A percentile compares a stretch with the other conserved stretches of the same genome.
phyloP scores from a whole-genome alignment of 2,888 invertebrate genomes.

The Trichopria drosophilae region DNA sequence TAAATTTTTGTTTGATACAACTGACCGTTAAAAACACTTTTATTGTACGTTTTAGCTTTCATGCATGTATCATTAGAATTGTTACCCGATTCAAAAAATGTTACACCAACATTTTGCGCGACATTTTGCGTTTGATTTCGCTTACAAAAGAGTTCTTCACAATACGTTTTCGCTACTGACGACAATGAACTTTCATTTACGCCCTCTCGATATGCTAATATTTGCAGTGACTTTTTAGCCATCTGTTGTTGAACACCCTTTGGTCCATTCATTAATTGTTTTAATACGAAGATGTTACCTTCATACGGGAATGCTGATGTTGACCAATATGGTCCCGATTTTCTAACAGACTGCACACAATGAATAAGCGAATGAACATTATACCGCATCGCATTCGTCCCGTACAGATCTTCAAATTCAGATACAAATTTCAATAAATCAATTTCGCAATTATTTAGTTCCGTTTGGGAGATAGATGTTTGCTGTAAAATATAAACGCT shows the following conservation, averaged over 20 bases:
- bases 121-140: too few species aligned
- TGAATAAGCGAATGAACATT: conserved; percentile 30
- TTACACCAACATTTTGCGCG: too few species aligned
- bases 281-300: conserved; percentile 17
- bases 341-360: conserved; percentile 23
- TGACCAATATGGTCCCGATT: conserved; percentile 30
- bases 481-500: too few species aligned
- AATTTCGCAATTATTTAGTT: conserved; percentile 25
- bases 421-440: conserved; percentile 24
- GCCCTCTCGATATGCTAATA: too few species aligned
- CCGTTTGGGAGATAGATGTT: conserved; percentile 22
- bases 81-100: too few species aligned
- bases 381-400: conserved; percentile 24
- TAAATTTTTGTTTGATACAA: too few species aligned
- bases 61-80: too few species aligned
- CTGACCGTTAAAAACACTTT: too few species aligned
- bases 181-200: too few species aligned
- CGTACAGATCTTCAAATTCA: conserved; percentile 25
- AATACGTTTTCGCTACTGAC: too few species aligned
- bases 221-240: conserved; percentile 12
- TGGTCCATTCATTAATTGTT: conserved; percentile 10
- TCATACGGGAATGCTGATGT: conserved; percentile 32
- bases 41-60: too few species aligned
- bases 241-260: conserved; percentile 20
- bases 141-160: too few species aligned